Evolutionary conservation across 1,140 invertebrate species (phyloP).

Genomic region (Pristionchus pacificus): DNA sequence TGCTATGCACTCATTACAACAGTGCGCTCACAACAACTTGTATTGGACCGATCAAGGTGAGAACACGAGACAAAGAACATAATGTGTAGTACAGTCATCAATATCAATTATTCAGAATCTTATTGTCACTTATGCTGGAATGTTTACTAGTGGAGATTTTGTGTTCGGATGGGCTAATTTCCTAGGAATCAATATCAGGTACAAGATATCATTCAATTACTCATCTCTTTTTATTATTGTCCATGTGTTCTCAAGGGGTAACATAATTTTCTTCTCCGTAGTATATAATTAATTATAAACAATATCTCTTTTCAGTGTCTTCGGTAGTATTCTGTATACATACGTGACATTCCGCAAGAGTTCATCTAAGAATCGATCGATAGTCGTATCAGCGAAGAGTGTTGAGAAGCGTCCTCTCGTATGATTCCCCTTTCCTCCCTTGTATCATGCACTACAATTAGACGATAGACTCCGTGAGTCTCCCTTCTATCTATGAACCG

Average conservation of each 20-base stretch:
- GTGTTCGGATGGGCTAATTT: conserved; percentile 88
- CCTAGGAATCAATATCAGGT: conserved; percentile 78
- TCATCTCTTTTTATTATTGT: no score
- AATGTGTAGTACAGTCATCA: conserved; percentile 16
- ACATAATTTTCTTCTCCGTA: no score
- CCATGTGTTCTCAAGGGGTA: no score
- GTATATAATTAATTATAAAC: no score
- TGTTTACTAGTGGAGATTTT: conserved; percentile 95
- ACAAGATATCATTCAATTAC: not conserved
- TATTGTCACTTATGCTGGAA: conserved; percentile 69
- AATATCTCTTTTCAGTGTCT: not conserved
- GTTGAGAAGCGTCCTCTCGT: not conserved
- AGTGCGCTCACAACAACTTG: conserved; percentile 96
- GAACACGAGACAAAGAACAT: conserved; percentile 3
- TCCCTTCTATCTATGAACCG: no score
- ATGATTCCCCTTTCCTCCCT: no score
- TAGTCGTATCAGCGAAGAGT: not conserved
- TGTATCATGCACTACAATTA: no score
- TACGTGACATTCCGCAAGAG: conserved; percentile 52
- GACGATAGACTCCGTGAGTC: no score
- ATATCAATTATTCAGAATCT: conserved; percentile 78
- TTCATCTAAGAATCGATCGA: not conserved
- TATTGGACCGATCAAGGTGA: conserved; percentile 84
- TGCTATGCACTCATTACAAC: conserved; percentile 90
- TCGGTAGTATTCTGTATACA: conserved; percentile 45